Base-by-base conservation (phyloP, 2,797 vertebrate genomes). In the Pristis pectinata region DNA sequence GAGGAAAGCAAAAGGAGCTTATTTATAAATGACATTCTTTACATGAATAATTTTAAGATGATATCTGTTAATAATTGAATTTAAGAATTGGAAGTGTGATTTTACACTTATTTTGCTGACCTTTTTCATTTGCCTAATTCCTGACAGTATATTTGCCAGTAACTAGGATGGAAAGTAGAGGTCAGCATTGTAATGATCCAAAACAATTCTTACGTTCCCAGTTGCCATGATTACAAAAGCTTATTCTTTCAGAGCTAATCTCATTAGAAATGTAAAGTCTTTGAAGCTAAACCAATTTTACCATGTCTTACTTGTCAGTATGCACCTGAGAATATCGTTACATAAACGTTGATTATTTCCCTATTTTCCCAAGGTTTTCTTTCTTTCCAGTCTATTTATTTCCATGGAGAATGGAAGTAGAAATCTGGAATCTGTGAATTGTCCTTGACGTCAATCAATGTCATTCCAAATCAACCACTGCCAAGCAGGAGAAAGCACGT, bases 131-230 rank as follows among this genome's bases (percentile, higher is more conserved):
- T 89, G 56, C 56, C 56, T 56, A 17, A 6, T 89, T 59, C 3
- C 24, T 85, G 82, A 85, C 30, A 61, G 30, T 89, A 13, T 56
- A n/a, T 61, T 37, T 61, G 85, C 53, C 56, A 37, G 34, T 89
- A 89, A 61, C 30, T 89, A 37, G 56, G 59, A 89, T 89, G 85
- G 85, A 89, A 89, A 89, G 85, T 89, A 89, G 27, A 56, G 49
- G 56, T 59, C 56, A 89, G 85, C 85, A 34, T 64, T 64, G 34
- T 64, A 61, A 89, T 89, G 17, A n/a, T 61, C 56, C 85, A 89
- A 89, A 89, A 7, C 34, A n/a, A 61, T 64, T 89, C 89, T 49
- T n/a, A 61, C n/a, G 30, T 61, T 59, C 82, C 59, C 56, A 22
- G 15, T 89, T 64, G 56, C 34, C 56, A 56, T 37, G 17, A 59